Conservation (phyloP, 2,113 vertebrate genomes). For the Gambusia affinis region DNA sequence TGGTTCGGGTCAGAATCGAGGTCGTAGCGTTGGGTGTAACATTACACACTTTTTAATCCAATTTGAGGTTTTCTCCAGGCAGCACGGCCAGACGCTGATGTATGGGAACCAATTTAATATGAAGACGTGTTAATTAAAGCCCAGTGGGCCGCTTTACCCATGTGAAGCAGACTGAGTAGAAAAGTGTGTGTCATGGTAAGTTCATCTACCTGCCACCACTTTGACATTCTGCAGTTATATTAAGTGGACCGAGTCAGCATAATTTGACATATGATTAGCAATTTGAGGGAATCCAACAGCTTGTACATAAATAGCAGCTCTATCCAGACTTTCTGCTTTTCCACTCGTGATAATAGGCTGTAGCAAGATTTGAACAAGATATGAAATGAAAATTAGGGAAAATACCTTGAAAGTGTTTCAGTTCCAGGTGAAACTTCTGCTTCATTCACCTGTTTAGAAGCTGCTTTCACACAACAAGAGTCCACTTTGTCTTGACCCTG, state of each 20-base stretch:
- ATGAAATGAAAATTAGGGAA: neutral
- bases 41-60: slow-evolving; percentile 50
- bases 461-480: too few relatives aligned
- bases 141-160: neutral
- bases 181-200: neutral
- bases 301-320: neutral
- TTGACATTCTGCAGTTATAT: neutral
- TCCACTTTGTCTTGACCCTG: neutral
- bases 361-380: neutral
- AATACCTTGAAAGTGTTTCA: neutral
- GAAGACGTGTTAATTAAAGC: slow-evolving; percentile 3
- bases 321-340: neutral
- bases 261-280: neutral
- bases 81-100: slow-evolving; percentile 1
- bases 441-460: too few relatives aligned
- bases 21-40: slow-evolving; percentile 56
- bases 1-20: slow-evolving; percentile 51
- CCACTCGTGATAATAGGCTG: neutral
- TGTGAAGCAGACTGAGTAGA: neutral
- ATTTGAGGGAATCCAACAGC: neutral
- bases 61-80: slow-evolving; percentile 19
- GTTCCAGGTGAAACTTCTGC: neutral
- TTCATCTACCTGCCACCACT: neutral
- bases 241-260: neutral
- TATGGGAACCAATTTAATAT: neutral